Conservation (phyloP, 53 echinoderm and acorn worm species). For the Arbacia lixula region DNA sequence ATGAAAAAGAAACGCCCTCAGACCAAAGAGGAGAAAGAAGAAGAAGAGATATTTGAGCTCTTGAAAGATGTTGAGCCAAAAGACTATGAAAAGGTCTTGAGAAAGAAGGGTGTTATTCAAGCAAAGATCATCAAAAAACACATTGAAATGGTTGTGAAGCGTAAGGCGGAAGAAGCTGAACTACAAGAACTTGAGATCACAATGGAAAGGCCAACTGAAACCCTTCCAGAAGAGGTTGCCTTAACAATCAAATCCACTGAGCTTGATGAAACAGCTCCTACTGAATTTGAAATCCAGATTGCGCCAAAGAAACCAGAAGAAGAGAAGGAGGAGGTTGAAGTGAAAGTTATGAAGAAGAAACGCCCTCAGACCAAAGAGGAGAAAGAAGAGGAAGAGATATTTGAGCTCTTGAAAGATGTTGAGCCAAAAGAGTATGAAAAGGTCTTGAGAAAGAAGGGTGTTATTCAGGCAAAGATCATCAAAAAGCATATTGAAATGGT, state of each 20-base stretch:
- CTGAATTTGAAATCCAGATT: background rate
- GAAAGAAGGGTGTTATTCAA: slow-evolving; percentile 56
- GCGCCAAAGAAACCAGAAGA: slow-evolving; percentile 12
- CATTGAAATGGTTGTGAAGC: slow-evolving; percentile 56
- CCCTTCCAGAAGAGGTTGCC: background rate
- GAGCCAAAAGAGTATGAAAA: slow-evolving; percentile 55
- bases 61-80: slow-evolving; percentile 57
- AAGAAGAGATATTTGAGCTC: slow-evolving; percentile 39
- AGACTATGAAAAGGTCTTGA: no score
- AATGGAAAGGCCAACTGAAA: background rate
- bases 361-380: background rate
- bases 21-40: no score
- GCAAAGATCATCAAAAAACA: slow-evolving; percentile 59
- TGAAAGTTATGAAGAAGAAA: background rate
- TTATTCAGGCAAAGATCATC: slow-evolving; percentile 58
- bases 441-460: slow-evolving; percentile 21
- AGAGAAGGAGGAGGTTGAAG: background rate
- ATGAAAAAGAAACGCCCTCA: slow-evolving; percentile 56
- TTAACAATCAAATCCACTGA: slow-evolving; percentile 11
- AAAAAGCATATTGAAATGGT: slow-evolving; percentile 63
- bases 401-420: slow-evolving; percentile 70
- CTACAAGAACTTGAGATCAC: background rate
- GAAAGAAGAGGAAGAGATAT: slow-evolving; percentile 26
- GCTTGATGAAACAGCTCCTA: slow-evolving; percentile 45
- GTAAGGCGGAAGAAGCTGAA: background rate